These are phyloP conservation scores for Trileptium ribeirensis DNA, from an alignment of 2,888 invertebrate species.

Conservation along the genomic window DNA sequence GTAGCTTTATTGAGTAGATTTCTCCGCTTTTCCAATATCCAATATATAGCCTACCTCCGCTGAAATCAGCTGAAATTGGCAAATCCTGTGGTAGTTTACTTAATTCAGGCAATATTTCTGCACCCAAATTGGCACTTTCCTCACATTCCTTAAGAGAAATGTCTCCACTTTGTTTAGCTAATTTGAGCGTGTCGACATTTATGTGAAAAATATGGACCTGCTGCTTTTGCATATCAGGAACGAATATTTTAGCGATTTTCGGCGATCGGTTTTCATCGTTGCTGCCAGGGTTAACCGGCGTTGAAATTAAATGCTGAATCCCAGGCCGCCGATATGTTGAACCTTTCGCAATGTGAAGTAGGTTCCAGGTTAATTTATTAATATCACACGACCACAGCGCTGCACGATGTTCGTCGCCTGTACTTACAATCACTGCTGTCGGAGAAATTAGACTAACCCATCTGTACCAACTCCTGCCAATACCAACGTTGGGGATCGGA, in stretches of 20 bases:
- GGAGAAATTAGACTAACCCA: slow-evolving; percentile 10
- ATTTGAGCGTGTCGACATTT: neutral
- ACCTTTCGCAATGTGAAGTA: neutral
- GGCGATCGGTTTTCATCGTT: too few relatives aligned
- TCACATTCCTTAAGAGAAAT: neutral
- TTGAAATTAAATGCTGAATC: neutral
- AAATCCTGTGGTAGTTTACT: neutral
- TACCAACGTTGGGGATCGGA: neutral
- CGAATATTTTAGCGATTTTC: neutral
- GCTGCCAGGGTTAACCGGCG: too few relatives aligned
- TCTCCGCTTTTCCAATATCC: slow-evolving; percentile 12
- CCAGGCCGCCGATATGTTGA: slow-evolving; percentile 3
- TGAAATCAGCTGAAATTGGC: neutral
- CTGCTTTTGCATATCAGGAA: slow-evolving; percentile 13
- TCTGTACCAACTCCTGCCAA: slow-evolving; percentile 26
- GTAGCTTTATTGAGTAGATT: neutral
- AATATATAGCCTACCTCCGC: neutral
- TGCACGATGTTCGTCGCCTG: slow-evolving; percentile 17
- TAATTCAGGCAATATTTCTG: neutral
- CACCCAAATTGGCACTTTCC: neutral
- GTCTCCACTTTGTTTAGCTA: neutral
- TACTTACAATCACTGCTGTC: neutral
- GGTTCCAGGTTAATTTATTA: neutral
- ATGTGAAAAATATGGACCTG: neutral
- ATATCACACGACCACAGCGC: slow-evolving; percentile 9